Percentiles rank a stretch among this genome's conserved stretches.
Conservation (phyloP, 2,113 vertebrate genomes). For the Elgaria multicarinata region DNA sequence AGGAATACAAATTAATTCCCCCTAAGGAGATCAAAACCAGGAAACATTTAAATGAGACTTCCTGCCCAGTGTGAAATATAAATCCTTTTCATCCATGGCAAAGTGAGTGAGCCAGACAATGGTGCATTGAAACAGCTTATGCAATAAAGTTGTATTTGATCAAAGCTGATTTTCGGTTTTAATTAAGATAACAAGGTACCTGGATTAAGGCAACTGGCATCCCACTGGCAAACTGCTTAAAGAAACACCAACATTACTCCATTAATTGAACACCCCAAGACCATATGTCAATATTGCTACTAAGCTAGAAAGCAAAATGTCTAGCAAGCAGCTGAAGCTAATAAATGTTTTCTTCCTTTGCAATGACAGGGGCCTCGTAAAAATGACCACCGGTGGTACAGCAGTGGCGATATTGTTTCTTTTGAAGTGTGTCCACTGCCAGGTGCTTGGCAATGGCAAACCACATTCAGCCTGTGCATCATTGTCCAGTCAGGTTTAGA, state of each 20-base stretch:
- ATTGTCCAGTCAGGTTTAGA: not conserved
- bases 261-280: slow-evolving; percentile 48
- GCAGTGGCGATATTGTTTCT: not conserved
- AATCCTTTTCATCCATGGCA: slow-evolving; percentile 73
- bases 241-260: slow-evolving; percentile 61
- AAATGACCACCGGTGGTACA: slow-evolving; percentile 3
- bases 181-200: slow-evolving; percentile 73
- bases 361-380: not conserved
- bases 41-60: slow-evolving; percentile 73
- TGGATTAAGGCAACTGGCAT: slow-evolving; percentile 69
- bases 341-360: slow-evolving; percentile 26
- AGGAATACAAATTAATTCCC: slow-evolving; percentile 68
- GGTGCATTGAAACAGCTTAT: slow-evolving; percentile 68
- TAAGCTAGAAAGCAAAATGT: slow-evolving; percentile 7
- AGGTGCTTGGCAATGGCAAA: not conserved
- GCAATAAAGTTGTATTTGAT: slow-evolving; percentile 66
- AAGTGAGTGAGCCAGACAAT: slow-evolving; percentile 70
- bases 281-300: slow-evolving; percentile 32
- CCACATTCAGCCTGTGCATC: not conserved
- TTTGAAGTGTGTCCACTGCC: slow-evolving; percentile 2
- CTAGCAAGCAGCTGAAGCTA: slow-evolving; percentile 28
- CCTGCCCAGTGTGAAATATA: slow-evolving; percentile 72
- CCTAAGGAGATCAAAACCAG: slow-evolving; percentile 72
- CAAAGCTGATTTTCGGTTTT: slow-evolving; percentile 72
- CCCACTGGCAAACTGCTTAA: slow-evolving; percentile 49